Evolutionary conservation across 1,140 invertebrate genomes (phyloP).

Genomic region (Brachionus plicatilis): DNA sequence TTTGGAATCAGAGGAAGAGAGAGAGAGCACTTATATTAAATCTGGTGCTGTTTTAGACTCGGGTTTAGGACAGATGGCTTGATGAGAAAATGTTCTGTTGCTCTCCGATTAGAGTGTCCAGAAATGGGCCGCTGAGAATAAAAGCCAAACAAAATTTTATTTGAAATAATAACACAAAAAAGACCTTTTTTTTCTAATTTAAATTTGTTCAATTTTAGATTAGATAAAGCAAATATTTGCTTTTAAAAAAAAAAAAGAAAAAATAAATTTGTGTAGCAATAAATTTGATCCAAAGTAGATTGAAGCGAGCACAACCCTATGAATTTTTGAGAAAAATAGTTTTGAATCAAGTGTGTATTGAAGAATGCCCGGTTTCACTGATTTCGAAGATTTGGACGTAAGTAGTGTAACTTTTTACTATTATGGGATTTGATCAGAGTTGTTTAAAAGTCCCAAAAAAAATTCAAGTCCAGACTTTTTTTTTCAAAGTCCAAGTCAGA

Average conservation of each 20-base stretch:
- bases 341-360: background rate
- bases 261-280: background rate
- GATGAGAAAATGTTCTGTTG: background rate
- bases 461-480: too few relatives aligned
- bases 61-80: background rate
- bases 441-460: too few relatives aligned
- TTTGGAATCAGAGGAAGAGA: background rate
- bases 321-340: background rate
- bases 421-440: too few relatives aligned
- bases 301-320: background rate
- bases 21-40: background rate
- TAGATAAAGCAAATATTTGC: conserved; percentile 38
- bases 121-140: background rate
- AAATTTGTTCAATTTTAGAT: conserved; percentile 12
- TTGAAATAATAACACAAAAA: background rate
- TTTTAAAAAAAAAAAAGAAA: background rate
- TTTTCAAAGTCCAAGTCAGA: too few relatives aligned
- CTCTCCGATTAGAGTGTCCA: background rate
- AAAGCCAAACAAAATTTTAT: background rate
- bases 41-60: background rate
- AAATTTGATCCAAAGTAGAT: background rate
- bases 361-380: conserved; percentile 37
- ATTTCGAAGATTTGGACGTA: conserved; percentile 40
- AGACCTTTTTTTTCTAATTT: background rate
- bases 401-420: background rate